A percentile compares a stretch with the other conserved stretches of the same genome.
These are phyloP conservation scores for Homarus gammarus DNA, from an alignment of 2,888 invertebrate species.

Conservation along the genomic window DNA sequence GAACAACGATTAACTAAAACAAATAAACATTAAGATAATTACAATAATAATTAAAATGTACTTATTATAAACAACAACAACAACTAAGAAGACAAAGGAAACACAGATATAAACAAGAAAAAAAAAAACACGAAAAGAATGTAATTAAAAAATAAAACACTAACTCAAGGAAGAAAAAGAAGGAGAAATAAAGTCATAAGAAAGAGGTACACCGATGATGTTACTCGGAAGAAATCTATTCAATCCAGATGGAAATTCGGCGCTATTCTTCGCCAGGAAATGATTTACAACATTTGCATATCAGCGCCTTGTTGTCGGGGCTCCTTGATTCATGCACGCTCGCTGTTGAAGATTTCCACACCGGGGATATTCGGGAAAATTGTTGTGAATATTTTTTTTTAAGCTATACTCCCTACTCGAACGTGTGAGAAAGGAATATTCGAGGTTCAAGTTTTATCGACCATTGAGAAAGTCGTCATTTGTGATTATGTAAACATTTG, in stretches of 20 bases:
- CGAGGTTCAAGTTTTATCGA: neutral
- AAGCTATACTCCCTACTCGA: neutral
- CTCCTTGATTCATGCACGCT: neutral
- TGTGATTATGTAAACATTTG: neutral
- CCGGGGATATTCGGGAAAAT: neutral
- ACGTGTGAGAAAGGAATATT: neutral
- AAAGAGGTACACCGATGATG: neutral
- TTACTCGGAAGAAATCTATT: slow-evolving; percentile 16
- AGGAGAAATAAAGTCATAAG: neutral
- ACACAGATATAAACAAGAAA: too few species aligned
- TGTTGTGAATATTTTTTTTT: neutral
- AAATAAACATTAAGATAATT: too few species aligned
- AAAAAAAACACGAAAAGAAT: too few species aligned
- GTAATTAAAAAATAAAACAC: too few species aligned
- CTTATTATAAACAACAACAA: too few species aligned
- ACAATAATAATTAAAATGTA: too few species aligned
- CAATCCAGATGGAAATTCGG: slow-evolving; percentile 22
- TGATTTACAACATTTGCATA: slow-evolving; percentile 43
- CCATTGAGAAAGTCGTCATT: neutral
- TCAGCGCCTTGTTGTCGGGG: neutral
- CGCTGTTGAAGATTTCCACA: neutral
- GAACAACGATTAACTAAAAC: too few species aligned
- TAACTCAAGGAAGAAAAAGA: too few species aligned
- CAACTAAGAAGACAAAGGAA: too few species aligned
- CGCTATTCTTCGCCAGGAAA: neutral